Evolutionary conservation across 1,140 invertebrate species (phyloP).

Genomic region (Sinella curviseta): DNA sequence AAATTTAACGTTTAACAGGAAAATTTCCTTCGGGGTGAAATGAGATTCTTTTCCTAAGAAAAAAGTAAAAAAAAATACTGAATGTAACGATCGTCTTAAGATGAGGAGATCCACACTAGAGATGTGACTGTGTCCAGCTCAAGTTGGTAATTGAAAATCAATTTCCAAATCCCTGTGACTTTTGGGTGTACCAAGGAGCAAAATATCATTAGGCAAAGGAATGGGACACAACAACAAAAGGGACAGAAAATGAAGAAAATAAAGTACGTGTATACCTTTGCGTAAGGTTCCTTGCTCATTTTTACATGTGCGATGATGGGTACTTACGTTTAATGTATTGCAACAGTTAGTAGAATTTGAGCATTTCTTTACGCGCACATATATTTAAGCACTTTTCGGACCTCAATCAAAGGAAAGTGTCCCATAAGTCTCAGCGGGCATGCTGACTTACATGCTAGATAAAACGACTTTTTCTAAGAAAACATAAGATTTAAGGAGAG

Average conservation of each 20-base stretch:
- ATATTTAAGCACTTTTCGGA: constrained; percentile 15
- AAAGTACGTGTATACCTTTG: constrained; percentile 2
- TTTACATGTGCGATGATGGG: too few relatives aligned
- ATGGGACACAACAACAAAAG: constrained; percentile 11
- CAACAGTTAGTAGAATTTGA: constrained; percentile 3
- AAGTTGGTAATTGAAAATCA: constrained; percentile 22
- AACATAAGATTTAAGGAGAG: constrained; percentile 15
- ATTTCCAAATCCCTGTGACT: constrained; percentile 5
- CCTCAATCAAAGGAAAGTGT: constrained; percentile 17
- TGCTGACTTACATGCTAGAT: constrained; percentile 16
- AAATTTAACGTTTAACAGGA: too few relatives aligned
- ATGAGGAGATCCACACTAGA: not conserved
- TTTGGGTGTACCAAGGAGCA: constrained; percentile 13
- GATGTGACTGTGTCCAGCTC: constrained; percentile 21
- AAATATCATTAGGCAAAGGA: constrained; percentile 8
- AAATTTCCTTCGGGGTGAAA: not conserved
- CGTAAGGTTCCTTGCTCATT: too few relatives aligned
- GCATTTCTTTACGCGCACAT: not conserved
- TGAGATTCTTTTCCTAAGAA: not conserved
- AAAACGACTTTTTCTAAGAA: constrained; percentile 16
- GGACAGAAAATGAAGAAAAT: not conserved
- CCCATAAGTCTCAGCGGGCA: constrained; percentile 25
- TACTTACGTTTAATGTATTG: too few relatives aligned
- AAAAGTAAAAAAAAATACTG: not conserved
- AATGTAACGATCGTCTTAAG: not conserved